Evolutionary conservation across 2,888 invertebrate genomes (phyloP).

Genomic region (Bibio marci): DNA sequence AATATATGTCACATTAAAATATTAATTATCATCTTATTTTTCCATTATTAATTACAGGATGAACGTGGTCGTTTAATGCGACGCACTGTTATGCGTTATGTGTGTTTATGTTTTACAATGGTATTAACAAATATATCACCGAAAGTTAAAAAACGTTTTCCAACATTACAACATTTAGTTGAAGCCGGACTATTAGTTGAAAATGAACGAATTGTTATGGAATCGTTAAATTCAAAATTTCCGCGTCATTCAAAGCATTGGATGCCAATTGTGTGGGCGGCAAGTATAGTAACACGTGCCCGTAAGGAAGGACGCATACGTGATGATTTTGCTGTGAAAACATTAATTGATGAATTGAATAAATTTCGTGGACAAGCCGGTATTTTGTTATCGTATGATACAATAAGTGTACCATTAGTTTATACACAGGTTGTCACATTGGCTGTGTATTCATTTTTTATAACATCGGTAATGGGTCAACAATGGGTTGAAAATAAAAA

Average conservation of each 20-base stretch:
- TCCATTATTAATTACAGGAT: conserved; percentile 46
- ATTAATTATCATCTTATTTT: too few species aligned
- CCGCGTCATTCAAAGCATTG: conserved; percentile 78
- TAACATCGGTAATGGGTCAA: conserved; percentile 73
- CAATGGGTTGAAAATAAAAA: conserved; percentile 60
- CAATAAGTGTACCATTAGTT: conserved; percentile 55
- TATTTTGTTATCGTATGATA: conserved; percentile 56
- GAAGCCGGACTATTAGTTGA: conserved; percentile 60
- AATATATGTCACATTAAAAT: too few species aligned
- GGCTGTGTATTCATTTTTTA: conserved; percentile 82
- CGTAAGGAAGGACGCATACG: conserved; percentile 78
- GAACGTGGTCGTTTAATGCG: conserved; percentile 68
- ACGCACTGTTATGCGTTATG: conserved; percentile 66
- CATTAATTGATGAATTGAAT: conserved; percentile 73
- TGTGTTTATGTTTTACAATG: conserved; percentile 74
- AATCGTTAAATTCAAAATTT: conserved; percentile 60
- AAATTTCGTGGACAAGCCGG: conserved; percentile 69
- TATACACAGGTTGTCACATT: conserved; percentile 84
- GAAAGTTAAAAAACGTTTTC: conserved; percentile 75
- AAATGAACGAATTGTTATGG: conserved; percentile 64
- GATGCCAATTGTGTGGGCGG: conserved; percentile 84
- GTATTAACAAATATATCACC: conserved; percentile 75
- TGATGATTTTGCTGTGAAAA: conserved; percentile 85
- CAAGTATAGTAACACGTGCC: conserved; percentile 74
- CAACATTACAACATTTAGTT: conserved; percentile 64